Conservation (phyloP, 2,113 vertebrate genomes). For the Actenoides lindsayi region DNA sequence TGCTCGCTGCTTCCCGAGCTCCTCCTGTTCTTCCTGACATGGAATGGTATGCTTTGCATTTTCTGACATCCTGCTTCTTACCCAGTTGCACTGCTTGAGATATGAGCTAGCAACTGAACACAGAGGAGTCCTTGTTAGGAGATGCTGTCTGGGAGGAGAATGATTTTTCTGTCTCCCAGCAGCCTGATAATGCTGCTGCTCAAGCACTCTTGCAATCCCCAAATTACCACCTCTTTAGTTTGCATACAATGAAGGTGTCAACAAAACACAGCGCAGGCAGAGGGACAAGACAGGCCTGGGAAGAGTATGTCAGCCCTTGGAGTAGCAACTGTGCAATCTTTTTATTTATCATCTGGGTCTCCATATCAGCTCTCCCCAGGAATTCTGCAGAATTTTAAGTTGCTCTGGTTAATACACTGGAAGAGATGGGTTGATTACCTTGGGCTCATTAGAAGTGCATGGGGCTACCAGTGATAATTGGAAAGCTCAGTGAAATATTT, state of each 20-base stretch:
- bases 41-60: neutral
- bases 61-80: neutral
- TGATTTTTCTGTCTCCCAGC: neutral
- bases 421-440: constrained; percentile 38
- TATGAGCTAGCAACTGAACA: neutral
- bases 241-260: neutral
- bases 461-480: constrained; percentile 51
- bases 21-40: neutral
- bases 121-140: neutral
- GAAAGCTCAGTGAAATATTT: constrained; percentile 51
- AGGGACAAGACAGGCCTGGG: neutral
- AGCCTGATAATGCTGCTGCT: neutral
- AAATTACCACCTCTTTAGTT: neutral
- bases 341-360: constrained; percentile 39
- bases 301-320: neutral
- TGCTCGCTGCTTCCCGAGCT: neutral
- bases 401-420: constrained; percentile 21
- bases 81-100: neutral
- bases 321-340: neutral
- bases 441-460: constrained; percentile 24
- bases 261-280: neutral
- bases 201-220: neutral
- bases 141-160: neutral
- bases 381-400: constrained; percentile 50
- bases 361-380: constrained; percentile 15